Evolutionary conservation across 92 coral and sea anemone species (phyloP), one percentile per base, ranked within the genome.

Genomic region (Porites rus): DNA sequence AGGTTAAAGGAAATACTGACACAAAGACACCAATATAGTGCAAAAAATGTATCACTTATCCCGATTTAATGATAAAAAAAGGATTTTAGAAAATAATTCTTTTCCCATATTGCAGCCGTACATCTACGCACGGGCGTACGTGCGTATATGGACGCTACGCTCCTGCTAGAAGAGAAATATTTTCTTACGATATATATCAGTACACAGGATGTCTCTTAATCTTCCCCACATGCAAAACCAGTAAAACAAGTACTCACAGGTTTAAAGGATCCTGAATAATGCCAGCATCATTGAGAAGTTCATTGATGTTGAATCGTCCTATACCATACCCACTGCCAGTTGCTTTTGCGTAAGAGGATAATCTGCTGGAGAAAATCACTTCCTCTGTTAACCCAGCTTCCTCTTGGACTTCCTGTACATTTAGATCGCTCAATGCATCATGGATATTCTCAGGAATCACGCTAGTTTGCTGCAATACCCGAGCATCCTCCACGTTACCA

Each of bases 261-360:
- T 89, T 88, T 61, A 81, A 54, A 6, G 83, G 43, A 76, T 85
- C 88, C 63, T 88, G 92, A 46, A 78, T 86, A 51, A 77, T 61
- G 11, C 92, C 94, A 72, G 91, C 84, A 79, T 91, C 84, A 38
- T 93, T 87, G 51, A 97, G 91, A 85, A 97, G 87, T 81, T 97
- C 99, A 31, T 97, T 96, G 46, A 97, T 87, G 72, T 97, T 98
- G 21, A 95, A 38, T 38, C 6, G 91, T 20, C 99, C 99, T 16
- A 97, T 79, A 22, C 99, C 99, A 80, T 97, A 97, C 7, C 99
- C 99, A 77, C 97, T 95, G 59, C 99, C 97, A 68, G 93, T 89
- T 3, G 92, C 97, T 78, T 92, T 95, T 7, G 97, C 91, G 64
- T 82, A 86, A 51, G 95, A 92, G 16, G 96, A 88, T 56, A 92